A percentile compares a stretch with the other conserved stretches of the same genome.
These are phyloP conservation scores for Equus przewalskii DNA, from an alignment of 2,113 vertebrate species.

Conservation along the genomic window DNA sequence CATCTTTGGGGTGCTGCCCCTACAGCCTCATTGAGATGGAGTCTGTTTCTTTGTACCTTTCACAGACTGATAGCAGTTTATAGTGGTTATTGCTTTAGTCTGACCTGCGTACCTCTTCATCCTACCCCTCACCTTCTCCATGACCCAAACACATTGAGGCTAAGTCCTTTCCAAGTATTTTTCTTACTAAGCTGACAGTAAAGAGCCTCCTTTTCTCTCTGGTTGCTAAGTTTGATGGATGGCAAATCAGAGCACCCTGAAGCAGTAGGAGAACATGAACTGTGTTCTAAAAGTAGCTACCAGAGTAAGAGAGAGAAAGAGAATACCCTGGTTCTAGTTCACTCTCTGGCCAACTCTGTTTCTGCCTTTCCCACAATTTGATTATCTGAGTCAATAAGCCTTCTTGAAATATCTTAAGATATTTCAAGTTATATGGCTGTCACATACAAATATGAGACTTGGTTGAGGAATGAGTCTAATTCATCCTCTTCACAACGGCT, in stretches of 20 bases:
- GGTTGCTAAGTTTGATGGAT: background rate
- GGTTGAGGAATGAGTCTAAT: background rate
- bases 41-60: slow-evolving; percentile 5
- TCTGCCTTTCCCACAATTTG: background rate
- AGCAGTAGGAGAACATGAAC: background rate
- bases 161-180: background rate
- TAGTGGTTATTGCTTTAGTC: background rate
- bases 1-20: background rate
- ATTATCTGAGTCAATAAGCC: background rate
- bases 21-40: background rate
- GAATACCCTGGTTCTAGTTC: background rate
- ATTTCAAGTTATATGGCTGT: background rate
- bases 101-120: background rate
- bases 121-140: background rate
- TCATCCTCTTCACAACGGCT: background rate
- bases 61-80: background rate
- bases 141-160: background rate
- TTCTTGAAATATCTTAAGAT: background rate
- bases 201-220: background rate
- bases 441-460: background rate
- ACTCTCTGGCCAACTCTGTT: background rate
- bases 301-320: background rate
- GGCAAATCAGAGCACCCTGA: background rate
- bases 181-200: background rate
- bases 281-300: background rate